Evolutionary conservation across 1,140 invertebrate genomes (phyloP), one percentile per base, ranked within the genome.

Genomic region (Listronotus oregonensis): DNA sequence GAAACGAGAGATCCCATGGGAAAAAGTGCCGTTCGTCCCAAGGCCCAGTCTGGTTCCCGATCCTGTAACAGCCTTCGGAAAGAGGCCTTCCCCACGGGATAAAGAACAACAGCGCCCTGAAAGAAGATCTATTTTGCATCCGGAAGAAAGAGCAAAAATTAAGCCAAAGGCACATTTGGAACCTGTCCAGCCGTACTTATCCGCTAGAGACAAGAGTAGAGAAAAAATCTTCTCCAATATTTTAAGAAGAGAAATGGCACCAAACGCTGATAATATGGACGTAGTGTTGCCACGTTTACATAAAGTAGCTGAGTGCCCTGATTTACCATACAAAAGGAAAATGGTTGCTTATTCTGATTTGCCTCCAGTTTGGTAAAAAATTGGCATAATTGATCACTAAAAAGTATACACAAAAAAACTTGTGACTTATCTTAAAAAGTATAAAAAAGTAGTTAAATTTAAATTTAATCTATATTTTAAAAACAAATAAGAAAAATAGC

Each of bases 11-110:
- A 88, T 91, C 70, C 89, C 90, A 70, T 93, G 90, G 90, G 89
- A 92, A 79, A 91, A 91, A 83, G 88, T 91, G 75, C 91, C 91
- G 68, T 87, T 85, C 77, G 90, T 93, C 70, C 89, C 91, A 65
- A 83, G 91, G 66, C 90, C 91, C 66, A 90, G 90, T 71, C 84
- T 91, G 75, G 87, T 93, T 65, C 86, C 90, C 51, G 89, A 90
- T 77, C 90, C 90, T 43, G 85, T 91, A 77, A 92, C 90, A 64
- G 91, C 90, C 52, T 92, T 89, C 82, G 90, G 90, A 21, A 82
- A 81, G 84, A 85, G 42, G 82, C 84, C 72, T 43, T 72, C 49
- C 69, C 76, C 21, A 27, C 21, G 65, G 50, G 51, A 43, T 67
- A 40, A 60, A 39, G 72, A 77, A 10, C 11, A 49, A 32, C 54